Percentiles rank a stretch among this genome's conserved stretches.
phyloP scores from a whole-genome alignment of 1,140 invertebrate genomes.

The Riptortus pedestris region DNA sequence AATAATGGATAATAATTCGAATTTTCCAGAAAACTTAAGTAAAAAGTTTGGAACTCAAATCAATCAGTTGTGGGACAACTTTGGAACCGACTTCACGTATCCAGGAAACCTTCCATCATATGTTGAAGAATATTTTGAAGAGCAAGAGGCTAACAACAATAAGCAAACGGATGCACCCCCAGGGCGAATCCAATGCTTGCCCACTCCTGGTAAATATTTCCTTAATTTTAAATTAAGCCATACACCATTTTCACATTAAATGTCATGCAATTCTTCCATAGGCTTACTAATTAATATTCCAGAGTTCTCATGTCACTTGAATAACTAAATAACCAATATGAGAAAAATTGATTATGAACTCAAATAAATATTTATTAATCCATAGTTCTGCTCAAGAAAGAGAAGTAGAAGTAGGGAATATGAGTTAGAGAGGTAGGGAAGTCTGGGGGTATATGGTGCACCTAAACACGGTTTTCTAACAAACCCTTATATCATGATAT shows the following conservation, averaged over 20 bases:
- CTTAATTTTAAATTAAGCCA: neutral
- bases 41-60: conserved; percentile 59
- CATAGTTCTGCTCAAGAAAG: too few relatives aligned
- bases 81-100: conserved; percentile 58
- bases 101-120: conserved; percentile 59
- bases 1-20: too few relatives aligned
- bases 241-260: neutral
- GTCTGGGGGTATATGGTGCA: too few relatives aligned
- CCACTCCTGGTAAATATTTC: conserved; percentile 51
- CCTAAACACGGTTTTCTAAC: too few relatives aligned
- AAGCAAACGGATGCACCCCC: conserved; percentile 36
- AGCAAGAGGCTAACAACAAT: conserved; percentile 46
- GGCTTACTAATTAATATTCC: neutral
- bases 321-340: too few relatives aligned
- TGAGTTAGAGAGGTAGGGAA: too few relatives aligned
- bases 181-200: conserved; percentile 56
- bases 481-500: too few relatives aligned
- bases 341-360: too few relatives aligned
- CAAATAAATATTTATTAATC: too few relatives aligned
- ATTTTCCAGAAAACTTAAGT: conserved; percentile 56
- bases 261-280: neutral
- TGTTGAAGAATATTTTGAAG: conserved; percentile 64
- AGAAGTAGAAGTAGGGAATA: too few relatives aligned
- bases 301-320: too few relatives aligned
- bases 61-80: conserved; percentile 57